phyloP scores from a whole-genome alignment of 2,888 invertebrate species.

The Chloroclysta siterata region DNA sequence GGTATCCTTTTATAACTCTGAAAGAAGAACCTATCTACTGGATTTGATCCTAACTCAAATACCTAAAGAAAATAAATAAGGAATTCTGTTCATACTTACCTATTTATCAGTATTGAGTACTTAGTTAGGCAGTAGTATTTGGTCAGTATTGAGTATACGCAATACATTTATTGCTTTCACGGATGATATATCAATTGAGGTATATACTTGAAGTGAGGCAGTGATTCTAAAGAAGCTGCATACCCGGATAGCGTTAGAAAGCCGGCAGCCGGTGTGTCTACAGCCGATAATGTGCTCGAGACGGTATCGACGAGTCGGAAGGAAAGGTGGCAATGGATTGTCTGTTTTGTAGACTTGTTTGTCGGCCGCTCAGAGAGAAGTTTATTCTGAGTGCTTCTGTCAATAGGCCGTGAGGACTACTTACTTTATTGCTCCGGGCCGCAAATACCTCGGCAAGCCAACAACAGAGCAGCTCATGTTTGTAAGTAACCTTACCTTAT shows the following conservation, averaged over 20 bases:
- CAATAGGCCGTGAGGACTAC: slow-evolving; percentile 21
- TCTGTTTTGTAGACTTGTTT: slow-evolving; percentile 30
- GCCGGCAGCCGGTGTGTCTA: slow-evolving; percentile 22
- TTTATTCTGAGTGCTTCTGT: slow-evolving; percentile 13
- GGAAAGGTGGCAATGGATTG: slow-evolving; percentile 30
- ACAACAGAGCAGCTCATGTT: too few relatives aligned
- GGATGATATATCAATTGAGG: too few relatives aligned
- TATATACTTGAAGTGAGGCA: not conserved
- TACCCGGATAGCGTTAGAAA: slow-evolving; percentile 12
- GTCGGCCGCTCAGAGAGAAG: slow-evolving; percentile 15
- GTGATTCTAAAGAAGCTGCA: slow-evolving; percentile 9
- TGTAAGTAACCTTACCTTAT: too few relatives aligned
- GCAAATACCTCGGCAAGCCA: not conserved
- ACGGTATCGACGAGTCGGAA: slow-evolving; percentile 32
- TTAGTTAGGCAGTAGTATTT: too few relatives aligned
- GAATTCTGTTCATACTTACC: too few relatives aligned
- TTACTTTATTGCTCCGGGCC: slow-evolving; percentile 11
- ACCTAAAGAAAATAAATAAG: too few relatives aligned
- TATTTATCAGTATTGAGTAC: too few relatives aligned
- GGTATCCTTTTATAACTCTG: too few relatives aligned
- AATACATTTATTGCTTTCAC: too few relatives aligned
- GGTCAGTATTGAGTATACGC: too few relatives aligned
- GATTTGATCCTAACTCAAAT: too few relatives aligned
- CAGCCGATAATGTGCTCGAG: slow-evolving; percentile 32
- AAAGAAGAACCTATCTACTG: too few relatives aligned